Evolutionary conservation across 2,888 invertebrate genomes (phyloP), one percentile per base, ranked within the genome.

Genomic region (Tetranychus truncatus): DNA sequence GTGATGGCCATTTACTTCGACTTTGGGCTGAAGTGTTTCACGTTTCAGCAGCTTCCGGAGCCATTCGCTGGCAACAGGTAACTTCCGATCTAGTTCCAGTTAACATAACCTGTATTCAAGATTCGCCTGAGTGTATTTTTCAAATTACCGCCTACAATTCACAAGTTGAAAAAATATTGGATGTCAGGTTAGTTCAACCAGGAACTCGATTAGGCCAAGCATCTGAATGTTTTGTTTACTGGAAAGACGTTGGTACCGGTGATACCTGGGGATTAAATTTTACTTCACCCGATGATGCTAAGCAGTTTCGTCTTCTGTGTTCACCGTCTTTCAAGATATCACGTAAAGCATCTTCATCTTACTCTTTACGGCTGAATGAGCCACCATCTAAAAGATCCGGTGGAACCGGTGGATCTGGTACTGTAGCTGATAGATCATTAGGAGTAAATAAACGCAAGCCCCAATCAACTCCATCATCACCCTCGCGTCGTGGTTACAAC

Each of bases 221-320:
- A 69, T 95, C 95, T 66, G 96, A 96, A 86, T 95, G 96, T 84
- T 97, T 97, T 85, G 92, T 96, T 76, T 96, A 96, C 84, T 96
- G 96, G 96, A 93, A 94, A 83, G 96, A 96, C 85, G 91, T 93
- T 73, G 78, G 55, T 15, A 82, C 81, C 69, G 82, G 82, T 75
- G 94, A 94, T 84, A 96, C 96, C 71, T 97, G 96, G 96, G 96
- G 96, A 77, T 87, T 96, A 79, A 97, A 96, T 85, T 97, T 97
- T 83, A 95, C 95, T 75, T 95, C 95, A 76, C 91, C 95, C 78
- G 92, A 93, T 81, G 96, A 97, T 84, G 96, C 96, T 79, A 92
- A 94, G 85, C 92, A 95, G 84, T 97, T 96, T 84, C 87, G 91
- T 83, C 94, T 94, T 87, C 45, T 86, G 93, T 93, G 86, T 93